Evolutionary conservation across 1,140 invertebrate species (phyloP), one percentile per base, ranked within the genome.

Genomic region (Anthonomus grandis): DNA sequence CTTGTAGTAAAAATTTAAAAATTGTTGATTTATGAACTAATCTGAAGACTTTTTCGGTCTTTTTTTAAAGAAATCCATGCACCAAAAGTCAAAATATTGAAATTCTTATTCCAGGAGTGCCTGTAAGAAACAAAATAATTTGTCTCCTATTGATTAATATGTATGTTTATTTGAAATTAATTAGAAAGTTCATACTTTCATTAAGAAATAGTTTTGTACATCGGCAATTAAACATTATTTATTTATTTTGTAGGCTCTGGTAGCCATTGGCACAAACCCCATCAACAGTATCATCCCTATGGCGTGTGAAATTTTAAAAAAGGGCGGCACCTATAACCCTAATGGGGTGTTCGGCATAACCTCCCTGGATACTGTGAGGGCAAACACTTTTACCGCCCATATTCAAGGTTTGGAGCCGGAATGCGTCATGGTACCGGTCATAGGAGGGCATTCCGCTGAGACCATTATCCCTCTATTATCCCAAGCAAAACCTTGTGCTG

Each of bases 381-480:
- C 90, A 1, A 91, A 90, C 70, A 85, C 82, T 6, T 89, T 91
- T 21, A 71, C 79, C 0, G 79, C 81, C 0, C 73, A 81, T 38
- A 72, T 78, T 38, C 64, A 81, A 2, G 69, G 74, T 0, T 63
- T 87, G 3, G 79, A 83, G 34, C 84, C 88, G 0, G 78, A 82
- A 65, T 79, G 82, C 54, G 84, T 90, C 0, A 75, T 81, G 36
- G 83, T 91, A 4, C 90, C 91, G 0, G 86, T 94, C 0, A 81
- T 94, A 56, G 91, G 91, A n/a, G 91, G 91, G 27, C 83, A 89
- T 66, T 84, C 86, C 25, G 81, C 86, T 3, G 75, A 81, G 21
- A 93, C 89, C 0, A 90, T 91, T 69, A 81, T 94, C 18, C 91
- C 91, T 0, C 72, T 94, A 9, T 81, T 93, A 17, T 92, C 90